Evolutionary conservation across 1,140 invertebrate species (phyloP).

Genomic region (Lepidurus couesii): DNA sequence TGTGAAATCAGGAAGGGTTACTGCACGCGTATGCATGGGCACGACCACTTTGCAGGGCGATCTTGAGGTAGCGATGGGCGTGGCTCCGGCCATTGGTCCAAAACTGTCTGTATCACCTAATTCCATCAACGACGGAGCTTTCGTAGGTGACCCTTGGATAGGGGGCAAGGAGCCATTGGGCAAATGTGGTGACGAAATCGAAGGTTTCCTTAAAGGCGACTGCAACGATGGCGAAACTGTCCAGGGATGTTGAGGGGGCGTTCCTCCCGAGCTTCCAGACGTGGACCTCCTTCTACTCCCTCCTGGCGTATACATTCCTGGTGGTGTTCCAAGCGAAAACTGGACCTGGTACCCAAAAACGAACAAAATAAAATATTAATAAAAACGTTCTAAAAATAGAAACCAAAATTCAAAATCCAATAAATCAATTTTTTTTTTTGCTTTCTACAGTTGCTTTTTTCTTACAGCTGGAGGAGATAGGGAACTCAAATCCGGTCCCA

Average conservation of each 20-base stretch:
- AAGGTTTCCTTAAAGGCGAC: constrained; percentile 28
- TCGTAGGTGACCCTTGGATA: constrained; percentile 30
- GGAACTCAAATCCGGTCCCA: constrained; percentile 64
- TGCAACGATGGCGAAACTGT: constrained; percentile 36
- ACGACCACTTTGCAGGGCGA: constrained; percentile 42
- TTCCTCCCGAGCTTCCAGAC: constrained; percentile 60
- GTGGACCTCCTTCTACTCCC: constrained; percentile 55
- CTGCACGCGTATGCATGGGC: constrained; percentile 63
- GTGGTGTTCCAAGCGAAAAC: constrained; percentile 84
- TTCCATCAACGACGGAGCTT: constrained; percentile 24
- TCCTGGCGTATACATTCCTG: constrained; percentile 49
- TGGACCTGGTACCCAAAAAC: constrained; percentile 56
- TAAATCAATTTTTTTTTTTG: constrained; percentile 18
- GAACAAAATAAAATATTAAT: constrained; percentile 33
- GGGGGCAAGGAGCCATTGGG: constrained; percentile 28
- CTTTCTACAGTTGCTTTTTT: constrained; percentile 1
- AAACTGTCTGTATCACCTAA: constrained; percentile 30
- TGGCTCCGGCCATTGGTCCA: constrained; percentile 26
- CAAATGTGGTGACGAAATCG: constrained; percentile 32
- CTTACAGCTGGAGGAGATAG: constrained; percentile 76
- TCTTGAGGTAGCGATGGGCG: background rate
- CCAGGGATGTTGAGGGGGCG: constrained; percentile 58
- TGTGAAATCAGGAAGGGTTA: constrained; percentile 67
- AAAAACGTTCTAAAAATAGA: background rate
- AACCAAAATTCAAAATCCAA: background rate